Evolutionary conservation across 2,113 vertebrate genomes (phyloP), one percentile per base, ranked within the genome.

Genomic region (Craseonycteris thonglongyai): DNA sequence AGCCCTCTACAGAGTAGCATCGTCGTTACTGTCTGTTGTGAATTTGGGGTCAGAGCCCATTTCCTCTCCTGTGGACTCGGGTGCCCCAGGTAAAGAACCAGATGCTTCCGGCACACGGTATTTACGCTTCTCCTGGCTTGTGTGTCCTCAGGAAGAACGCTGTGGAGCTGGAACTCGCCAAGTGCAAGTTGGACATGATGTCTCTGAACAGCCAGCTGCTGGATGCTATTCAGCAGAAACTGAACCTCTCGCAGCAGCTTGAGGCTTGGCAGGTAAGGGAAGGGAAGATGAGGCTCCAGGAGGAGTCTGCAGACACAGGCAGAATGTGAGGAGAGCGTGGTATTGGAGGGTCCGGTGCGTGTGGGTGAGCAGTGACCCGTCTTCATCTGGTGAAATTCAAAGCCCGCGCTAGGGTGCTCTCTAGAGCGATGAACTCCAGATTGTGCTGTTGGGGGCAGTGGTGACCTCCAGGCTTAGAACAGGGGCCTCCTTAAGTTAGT

Each of bases 191-290:
- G 33, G 99, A 99, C 98, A 99, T 99, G 98, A 99, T 99, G 99
- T 99, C 99, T 97, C 98, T 99, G 92, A 99, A 99, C 94, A 99
- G 99, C 98, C 99, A 99, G 96, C 98, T 99, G 82, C 98, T 99
- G 97, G 99, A 99, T 0, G 99, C 99, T 97, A 99, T 99, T 98
- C 99, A 99, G 98, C 99, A 99, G 98, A 99, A 99, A 96, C 99
- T 99, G 97, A 99, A 99, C 98, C 98, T 99, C 97, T 99, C 99
- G 0, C 99, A 99, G 98, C 99, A 99, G 99, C 99, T 99, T 96
- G 99, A 99, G 98, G 99, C 99, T 85, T 99, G 99, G 99, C 99
- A 99, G 99, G 99, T 99, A 97, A 97, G 78, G 78, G 54, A 2
- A 15, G 56, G 18, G 61, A 9, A 28, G 72, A 9, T 5, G 6